These are phyloP conservation scores for Chiloscyllium punctatum DNA, from an alignment of 2,797 vertebrate species.

Conservation along the genomic window DNA sequence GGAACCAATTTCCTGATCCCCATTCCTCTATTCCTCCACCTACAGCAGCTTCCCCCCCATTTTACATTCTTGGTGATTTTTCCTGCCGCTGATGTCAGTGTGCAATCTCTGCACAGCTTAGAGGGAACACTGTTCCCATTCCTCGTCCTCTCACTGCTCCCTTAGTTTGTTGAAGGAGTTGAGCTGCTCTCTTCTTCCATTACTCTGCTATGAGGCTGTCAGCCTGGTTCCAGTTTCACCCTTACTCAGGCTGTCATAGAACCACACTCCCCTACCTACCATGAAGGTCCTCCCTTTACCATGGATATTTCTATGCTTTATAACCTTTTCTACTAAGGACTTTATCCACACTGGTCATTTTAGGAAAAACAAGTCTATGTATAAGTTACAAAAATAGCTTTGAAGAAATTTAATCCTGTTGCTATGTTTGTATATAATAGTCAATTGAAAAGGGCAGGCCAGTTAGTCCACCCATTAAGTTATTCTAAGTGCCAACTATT, in stretches of 20 bases:
- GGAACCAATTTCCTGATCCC: neutral
- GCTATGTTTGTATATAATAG: neutral
- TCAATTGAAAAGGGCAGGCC: neutral
- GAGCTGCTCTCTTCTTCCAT: neutral
- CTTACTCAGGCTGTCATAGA: neutral
- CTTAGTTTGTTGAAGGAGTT: neutral
- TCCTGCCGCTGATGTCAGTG: too few species aligned
- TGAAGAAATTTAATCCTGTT: neutral
- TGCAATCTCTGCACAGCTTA: too few species aligned
- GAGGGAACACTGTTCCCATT: neutral
- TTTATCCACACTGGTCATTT: neutral
- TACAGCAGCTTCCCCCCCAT: neutral
- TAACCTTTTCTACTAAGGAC: neutral
- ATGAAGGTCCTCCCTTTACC: neutral
- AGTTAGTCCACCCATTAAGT: neutral
- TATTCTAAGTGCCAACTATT: neutral
- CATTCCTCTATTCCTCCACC: too few species aligned
- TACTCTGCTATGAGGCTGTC: neutral
- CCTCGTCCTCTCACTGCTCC: neutral
- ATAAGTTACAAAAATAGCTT: neutral
- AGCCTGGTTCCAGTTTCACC: neutral
- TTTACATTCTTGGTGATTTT: too few species aligned
- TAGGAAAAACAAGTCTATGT: neutral
- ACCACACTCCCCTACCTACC: neutral
- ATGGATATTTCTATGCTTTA: too few species aligned